phyloP scores from a whole-genome alignment of 2,797 vertebrate species.

The Cephalopachus bancanus region DNA sequence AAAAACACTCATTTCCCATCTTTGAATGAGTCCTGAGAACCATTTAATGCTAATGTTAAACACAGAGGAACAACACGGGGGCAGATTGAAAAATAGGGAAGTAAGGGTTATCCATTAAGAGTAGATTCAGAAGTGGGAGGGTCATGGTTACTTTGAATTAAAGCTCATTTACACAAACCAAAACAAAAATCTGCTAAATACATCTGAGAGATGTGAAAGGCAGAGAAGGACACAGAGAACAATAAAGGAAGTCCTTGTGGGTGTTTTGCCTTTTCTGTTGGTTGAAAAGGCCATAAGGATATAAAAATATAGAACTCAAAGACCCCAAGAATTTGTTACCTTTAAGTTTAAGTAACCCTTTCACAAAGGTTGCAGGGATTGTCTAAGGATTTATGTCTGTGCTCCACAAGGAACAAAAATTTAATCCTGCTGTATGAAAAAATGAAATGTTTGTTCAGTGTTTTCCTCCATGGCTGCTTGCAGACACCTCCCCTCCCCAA shows the following conservation, averaged over 20 bases:
- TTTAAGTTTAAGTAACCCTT: conserved; percentile 46
- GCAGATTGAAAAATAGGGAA: conserved; percentile 67
- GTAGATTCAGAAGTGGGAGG: conserved; percentile 61
- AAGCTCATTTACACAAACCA: conserved; percentile 74
- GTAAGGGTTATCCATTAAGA: conserved; percentile 80
- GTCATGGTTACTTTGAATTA: conserved; percentile 64
- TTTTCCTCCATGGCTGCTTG: neutral
- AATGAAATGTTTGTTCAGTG: neutral
- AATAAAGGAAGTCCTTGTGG: neutral
- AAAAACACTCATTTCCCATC: conserved; percentile 74
- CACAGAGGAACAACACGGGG: conserved; percentile 60
- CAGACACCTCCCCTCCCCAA: neutral
- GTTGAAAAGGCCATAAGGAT: neutral
- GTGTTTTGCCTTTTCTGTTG: conserved; percentile 22
- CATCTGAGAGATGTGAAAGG: conserved; percentile 68
- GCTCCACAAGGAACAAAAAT: neutral
- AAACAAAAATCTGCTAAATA: conserved; percentile 78
- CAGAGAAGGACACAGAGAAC: conserved; percentile 25
- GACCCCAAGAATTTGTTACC: conserved; percentile 8
- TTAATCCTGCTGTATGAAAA: neutral
- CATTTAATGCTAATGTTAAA: conserved; percentile 74
- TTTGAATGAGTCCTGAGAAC: conserved; percentile 82
- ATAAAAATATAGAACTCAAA: neutral
- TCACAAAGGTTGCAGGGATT: conserved; percentile 24
- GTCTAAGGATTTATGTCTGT: conserved; percentile 26